phyloP scores from a whole-genome alignment of 37 sponge, comb jelly and placozoan species.

The Chondrilla cf. caribensis region DNA sequence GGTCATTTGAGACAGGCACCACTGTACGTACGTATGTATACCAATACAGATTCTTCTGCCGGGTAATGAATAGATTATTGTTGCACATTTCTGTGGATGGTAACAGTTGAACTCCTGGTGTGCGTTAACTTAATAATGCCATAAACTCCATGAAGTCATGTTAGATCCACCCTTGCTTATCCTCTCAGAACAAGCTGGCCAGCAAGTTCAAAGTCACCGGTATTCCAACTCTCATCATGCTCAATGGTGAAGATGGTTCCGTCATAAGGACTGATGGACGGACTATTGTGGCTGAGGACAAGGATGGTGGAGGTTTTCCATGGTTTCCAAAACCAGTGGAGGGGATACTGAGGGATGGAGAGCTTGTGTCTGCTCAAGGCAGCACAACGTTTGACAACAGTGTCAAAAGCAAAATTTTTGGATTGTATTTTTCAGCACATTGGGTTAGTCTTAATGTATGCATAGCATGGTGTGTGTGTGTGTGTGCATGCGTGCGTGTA shows the following conservation, averaged over 20 bases:
- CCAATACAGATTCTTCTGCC: too few relatives aligned
- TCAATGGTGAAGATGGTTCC: slow-evolving; percentile 59
- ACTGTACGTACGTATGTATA: too few relatives aligned
- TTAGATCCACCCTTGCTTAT: too few relatives aligned
- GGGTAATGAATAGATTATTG: too few relatives aligned
- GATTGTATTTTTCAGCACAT: slow-evolving; percentile 92
- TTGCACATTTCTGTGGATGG: too few relatives aligned
- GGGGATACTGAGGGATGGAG: slow-evolving; percentile 36
- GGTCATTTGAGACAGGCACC: too few relatives aligned
- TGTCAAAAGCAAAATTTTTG: slow-evolving; percentile 61
- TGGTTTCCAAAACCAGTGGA: slow-evolving; percentile 68
- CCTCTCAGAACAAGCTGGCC: slow-evolving; percentile 33
- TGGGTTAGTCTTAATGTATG: slow-evolving; percentile 63
- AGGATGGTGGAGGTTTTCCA: slow-evolving; percentile 78
- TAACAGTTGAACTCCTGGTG: too few relatives aligned
- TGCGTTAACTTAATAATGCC: too few relatives aligned
- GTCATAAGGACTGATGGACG: slow-evolving; percentile 80
- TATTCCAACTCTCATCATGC: slow-evolving; percentile 81
- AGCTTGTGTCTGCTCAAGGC: slow-evolving; percentile 21
- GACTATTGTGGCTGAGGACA: slow-evolving; percentile 66
- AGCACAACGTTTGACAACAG: slow-evolving; percentile 27
- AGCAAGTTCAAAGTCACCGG: slow-evolving; percentile 80
- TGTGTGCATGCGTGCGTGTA: not conserved
- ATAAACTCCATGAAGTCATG: too few relatives aligned
- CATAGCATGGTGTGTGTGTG: not conserved